Base-by-base conservation (phyloP, 2,797 vertebrate species). In the Amphiprion clarkii region DNA sequence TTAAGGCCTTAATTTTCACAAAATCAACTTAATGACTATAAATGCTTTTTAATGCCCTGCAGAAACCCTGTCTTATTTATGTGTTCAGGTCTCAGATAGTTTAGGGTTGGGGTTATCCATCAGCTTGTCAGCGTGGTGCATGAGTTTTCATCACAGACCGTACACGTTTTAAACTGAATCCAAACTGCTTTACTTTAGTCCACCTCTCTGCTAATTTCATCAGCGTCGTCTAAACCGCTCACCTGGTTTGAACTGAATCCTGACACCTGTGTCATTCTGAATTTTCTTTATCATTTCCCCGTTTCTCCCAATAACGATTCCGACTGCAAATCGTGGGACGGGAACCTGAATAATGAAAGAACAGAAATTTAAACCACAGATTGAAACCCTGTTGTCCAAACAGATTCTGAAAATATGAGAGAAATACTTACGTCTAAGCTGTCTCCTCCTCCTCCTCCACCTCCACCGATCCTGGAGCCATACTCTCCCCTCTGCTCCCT, bases 271-370 rank as follows among this genome's bases (percentile, higher is more conserved):
- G 93, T 99, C 98, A n/a, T 97, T 99, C 88, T 99, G 98, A 81
- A 99, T 99, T 90, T 99, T 99, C 95, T 99, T 99, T 25, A 99
- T 99, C 98, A 99, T 99, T 87, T 99, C 98, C 78, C 98, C 98
- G 44, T 96, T 99, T 93, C 98, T 96, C 69, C 98, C 98, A 53
- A 99, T 99, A 59, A 99, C 98, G 83, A 99, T 99, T 78, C 98
- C 98, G 46, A 99, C 98, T 78, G 98, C 98, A 93, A 99, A 99
- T 42, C 98, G 94, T 23, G 98, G 98, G 73, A 99, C 99, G 0
- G 98, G 98, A 71, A 99, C 98, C 98, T 99, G 57, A 61, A 42
- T 2, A 1, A 27, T 25, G 12, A 52, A 0, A n/a, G 16, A 27
- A 29, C 27, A 14, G 10, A 78, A 19, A 78, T 5, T 71, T 31